Conservation (phyloP, 2,888 invertebrate genomes). For the Muscina levida region DNA sequence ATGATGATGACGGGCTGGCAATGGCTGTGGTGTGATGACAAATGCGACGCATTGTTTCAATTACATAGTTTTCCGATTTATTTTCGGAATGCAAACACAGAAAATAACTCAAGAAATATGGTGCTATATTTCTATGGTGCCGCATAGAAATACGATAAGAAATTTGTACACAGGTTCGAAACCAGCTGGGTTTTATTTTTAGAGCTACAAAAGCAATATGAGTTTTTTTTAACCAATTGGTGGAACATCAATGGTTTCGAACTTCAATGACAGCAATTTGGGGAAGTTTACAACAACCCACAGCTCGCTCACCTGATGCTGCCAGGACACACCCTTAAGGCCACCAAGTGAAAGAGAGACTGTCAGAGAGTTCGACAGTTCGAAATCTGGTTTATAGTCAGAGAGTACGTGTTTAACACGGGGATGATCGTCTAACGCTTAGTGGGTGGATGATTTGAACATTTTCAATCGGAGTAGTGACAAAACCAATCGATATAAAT, state of each 20-base stretch:
- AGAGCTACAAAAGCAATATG: slow-evolving; percentile 23
- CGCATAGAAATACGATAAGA: no score
- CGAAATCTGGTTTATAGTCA: no score
- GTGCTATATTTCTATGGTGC: no score
- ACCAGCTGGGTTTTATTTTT: slow-evolving; percentile 25
- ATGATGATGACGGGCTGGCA: not conserved
- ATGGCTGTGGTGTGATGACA: slow-evolving; percentile 59
- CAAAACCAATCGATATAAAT: not conserved
- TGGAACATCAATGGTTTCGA: slow-evolving; percentile 11
- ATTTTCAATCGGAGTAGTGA: not conserved
- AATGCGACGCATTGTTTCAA: slow-evolving; percentile 41
- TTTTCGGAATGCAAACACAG: slow-evolving; percentile 41
- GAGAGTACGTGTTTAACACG: not conserved
- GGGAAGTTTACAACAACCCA: slow-evolving; percentile 14
- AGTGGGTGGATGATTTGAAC: not conserved
- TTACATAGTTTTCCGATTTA: slow-evolving; percentile 34
- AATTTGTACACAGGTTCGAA: no score
- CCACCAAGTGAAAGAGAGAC: slow-evolving; percentile 27
- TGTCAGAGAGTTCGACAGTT: slow-evolving; percentile 42
- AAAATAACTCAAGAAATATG: not conserved
- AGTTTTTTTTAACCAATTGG: slow-evolving; percentile 16
- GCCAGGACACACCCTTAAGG: slow-evolving; percentile 61
- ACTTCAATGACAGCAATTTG: slow-evolving; percentile 15
- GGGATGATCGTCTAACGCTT: not conserved
- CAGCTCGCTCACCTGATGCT: no score